Conservation (phyloP, 2,888 invertebrate species). For the Cephus nigrinus region DNA sequence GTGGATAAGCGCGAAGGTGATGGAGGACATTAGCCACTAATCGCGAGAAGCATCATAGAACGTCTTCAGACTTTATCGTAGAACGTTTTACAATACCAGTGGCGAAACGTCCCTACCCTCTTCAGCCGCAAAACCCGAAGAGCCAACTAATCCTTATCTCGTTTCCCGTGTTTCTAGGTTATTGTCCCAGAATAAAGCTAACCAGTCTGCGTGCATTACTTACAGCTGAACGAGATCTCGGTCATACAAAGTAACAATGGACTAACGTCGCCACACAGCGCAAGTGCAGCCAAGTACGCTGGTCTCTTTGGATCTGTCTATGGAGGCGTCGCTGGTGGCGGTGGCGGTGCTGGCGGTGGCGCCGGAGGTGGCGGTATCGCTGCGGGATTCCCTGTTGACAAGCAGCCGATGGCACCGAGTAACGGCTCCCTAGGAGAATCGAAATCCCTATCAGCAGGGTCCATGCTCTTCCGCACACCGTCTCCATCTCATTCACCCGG, state of each 20-base stretch:
- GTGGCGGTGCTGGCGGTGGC: conserved; percentile 46
- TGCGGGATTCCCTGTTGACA: conserved; percentile 69
- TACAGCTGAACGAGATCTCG: conserved; percentile 84
- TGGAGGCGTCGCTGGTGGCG: conserved; percentile 41
- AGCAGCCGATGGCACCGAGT: conserved; percentile 67
- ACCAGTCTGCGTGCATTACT: conserved; percentile 36
- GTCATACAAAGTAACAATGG: conserved; percentile 82
- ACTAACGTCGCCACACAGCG: conserved; percentile 69
- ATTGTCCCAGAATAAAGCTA: conserved; percentile 36
- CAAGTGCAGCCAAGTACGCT: conserved; percentile 74
- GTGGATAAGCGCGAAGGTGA: no score
- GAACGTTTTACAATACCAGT: no score
- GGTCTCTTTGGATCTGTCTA: conserved; percentile 83
- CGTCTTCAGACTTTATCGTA: no score
- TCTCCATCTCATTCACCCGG: conserved; percentile 66
- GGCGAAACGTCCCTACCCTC: background rate
- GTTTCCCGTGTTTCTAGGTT: conserved; percentile 30
- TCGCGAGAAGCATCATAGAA: no score
- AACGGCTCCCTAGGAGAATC: conserved; percentile 69
- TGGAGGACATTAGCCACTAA: no score
- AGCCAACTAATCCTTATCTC: background rate
- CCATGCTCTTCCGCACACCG: conserved; percentile 63
- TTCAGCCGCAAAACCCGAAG: background rate
- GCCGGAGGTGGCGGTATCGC: conserved; percentile 50
- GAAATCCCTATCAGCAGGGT: conserved; percentile 58